These are phyloP conservation scores for Cotesia typhae DNA, from an alignment of 1,140 invertebrate genomes.

Conservation along the genomic window DNA sequence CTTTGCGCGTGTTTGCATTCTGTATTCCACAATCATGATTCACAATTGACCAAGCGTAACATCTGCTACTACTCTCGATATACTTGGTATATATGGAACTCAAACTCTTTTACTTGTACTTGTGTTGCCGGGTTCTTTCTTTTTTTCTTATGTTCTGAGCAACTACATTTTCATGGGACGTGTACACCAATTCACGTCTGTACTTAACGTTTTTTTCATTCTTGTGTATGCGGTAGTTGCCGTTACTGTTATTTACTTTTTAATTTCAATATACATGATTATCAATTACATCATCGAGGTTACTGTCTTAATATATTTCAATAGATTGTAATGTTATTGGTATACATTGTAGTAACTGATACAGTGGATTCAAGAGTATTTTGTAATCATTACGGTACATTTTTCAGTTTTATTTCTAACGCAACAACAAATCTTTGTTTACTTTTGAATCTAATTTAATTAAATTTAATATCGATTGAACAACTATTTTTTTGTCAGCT, in stretches of 20 bases:
- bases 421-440: too few species aligned
- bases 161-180: too few species aligned
- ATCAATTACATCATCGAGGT: slow-evolving; percentile 12
- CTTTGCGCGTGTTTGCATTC: neutral
- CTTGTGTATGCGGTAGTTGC: slow-evolving; percentile 6
- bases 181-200: too few species aligned
- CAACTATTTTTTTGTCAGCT: too few species aligned
- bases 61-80: slow-evolving; percentile 23
- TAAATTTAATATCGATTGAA: too few species aligned
- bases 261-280: neutral
- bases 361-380: too few species aligned
- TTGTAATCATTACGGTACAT: too few species aligned
- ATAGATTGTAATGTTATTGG: neutral
- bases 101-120: neutral
- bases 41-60: slow-evolving; percentile 33
- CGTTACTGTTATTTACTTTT: slow-evolving; percentile 12
- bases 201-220: neutral
- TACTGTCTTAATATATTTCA: neutral
- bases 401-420: too few species aligned
- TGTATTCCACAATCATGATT: slow-evolving; percentile 22
- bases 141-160: too few species aligned
- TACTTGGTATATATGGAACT: neutral
- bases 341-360: neutral
- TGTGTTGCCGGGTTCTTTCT: neutral
- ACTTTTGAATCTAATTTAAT: too few species aligned